phyloP scores from a whole-genome alignment of 2,113 vertebrate species.

The Probosciger aterrimus region DNA sequence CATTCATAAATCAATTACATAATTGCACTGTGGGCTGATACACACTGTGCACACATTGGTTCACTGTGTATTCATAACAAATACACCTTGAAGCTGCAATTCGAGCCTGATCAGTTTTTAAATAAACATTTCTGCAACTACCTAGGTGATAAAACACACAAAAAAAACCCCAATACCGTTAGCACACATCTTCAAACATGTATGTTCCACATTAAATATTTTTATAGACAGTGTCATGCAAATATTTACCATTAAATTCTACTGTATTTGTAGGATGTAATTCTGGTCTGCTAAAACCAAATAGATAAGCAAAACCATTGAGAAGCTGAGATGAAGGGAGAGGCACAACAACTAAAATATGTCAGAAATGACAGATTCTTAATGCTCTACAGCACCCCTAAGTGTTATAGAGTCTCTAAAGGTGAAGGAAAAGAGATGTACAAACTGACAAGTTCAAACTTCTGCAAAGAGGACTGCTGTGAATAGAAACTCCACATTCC shows the following conservation, averaged over 20 bases:
- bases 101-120: not conserved
- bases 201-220: not conserved
- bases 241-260: not conserved
- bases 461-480: not conserved
- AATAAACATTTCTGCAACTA: not conserved
- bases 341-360: not conserved
- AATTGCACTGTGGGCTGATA: not conserved
- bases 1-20: not conserved
- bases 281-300: not conserved
- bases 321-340: not conserved
- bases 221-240: not conserved
- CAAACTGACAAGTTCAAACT: not conserved
- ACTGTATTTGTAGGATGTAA: not conserved
- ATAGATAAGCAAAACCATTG: not conserved
- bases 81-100: not conserved
- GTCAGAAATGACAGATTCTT: not conserved
- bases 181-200: not conserved
- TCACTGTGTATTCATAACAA: not conserved
- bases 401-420: not conserved
- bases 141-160: not conserved
- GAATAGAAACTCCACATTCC: not conserved
- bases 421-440: not conserved
- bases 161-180: not conserved
- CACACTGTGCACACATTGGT: not conserved
- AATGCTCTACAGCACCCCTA: not conserved